Base-by-base conservation (phyloP, 2,113 vertebrate species). In the Scomber colias region DNA sequence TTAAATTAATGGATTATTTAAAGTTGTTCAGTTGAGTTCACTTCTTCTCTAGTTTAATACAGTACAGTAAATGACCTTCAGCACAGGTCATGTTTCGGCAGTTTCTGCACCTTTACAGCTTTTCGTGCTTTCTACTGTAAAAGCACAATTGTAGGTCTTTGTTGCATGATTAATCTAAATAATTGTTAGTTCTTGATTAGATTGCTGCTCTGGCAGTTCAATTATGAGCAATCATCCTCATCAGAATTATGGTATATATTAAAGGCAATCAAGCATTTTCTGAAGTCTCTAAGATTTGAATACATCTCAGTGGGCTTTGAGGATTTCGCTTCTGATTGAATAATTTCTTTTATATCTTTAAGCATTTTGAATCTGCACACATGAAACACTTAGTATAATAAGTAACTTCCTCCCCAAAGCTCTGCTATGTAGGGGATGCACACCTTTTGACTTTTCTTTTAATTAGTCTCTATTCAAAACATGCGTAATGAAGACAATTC, bases 251-350 rank as follows among this genome's bases (percentile, higher is more conserved):
- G 54, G 27, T 61, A 57, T 61, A 12, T 49, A n/a, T 19, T 79
- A 1, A 70, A 74, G 54, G 60, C 75, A 75, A 81, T 78, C 78
- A 77, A 40, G 50, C 44, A 4, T 79, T 79, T 72, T 72, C 66
- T 71, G 48, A 30, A 71, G 59, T 71, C 31, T 60, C 19, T 1
- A 1, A 13, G 64, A 71, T 61, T 30, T 45, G 3, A 56, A 71
- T 49, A 49, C 31, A 71, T 59, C 51, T 21, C 50, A 27, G 50
- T 21, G 21, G 35, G 51, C 6, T 40, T 7, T 3, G n/a, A 9
- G 15, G 19, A 46, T 51, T 50, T 66, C 27, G 30, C 53, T 0
- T 1, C 35, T 56, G 24, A 55, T 50, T 62, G 21, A 48, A 16
- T 27, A 3, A 77, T 71, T 59, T 48, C 7, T 71, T n/a, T 82